Evolutionary conservation across 2,113 vertebrate genomes (phyloP).

Genomic region (Parotia lawesii): DNA sequence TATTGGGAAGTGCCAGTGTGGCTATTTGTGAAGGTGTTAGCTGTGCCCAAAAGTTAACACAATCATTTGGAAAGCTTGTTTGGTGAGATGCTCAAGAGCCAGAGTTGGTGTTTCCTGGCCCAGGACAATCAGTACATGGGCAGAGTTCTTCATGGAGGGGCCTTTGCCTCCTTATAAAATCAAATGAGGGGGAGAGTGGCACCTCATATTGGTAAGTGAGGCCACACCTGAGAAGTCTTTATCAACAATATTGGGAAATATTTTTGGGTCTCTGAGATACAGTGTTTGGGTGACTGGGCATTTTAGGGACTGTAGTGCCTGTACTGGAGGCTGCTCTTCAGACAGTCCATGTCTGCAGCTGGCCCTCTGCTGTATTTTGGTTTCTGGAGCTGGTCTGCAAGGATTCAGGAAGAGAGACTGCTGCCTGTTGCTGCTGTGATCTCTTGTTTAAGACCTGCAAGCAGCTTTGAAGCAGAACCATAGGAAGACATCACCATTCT

Average conservation of each 20-base stretch:
- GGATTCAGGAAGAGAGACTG: background rate
- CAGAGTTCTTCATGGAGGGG: background rate
- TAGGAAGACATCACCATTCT: constrained; percentile 17
- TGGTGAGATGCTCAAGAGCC: background rate
- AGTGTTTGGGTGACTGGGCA: background rate
- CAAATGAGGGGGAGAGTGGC: background rate
- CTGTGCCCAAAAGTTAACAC: background rate
- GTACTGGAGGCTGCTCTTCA: background rate
- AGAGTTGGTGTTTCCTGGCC: rapidly evolving
- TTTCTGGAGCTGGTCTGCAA: background rate
- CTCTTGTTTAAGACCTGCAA: background rate
- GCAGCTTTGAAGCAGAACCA: background rate
- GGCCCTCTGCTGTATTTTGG: background rate
- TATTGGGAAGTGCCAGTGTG: background rate
- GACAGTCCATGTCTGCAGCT: background rate
- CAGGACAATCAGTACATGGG: background rate
- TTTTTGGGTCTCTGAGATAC: background rate
- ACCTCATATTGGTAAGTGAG: background rate
- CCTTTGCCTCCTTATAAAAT: background rate
- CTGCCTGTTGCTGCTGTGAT: background rate
- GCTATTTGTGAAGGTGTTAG: background rate
- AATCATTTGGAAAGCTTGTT: background rate
- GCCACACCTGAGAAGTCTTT: background rate
- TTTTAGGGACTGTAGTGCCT: background rate
- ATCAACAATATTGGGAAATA: rapidly evolving